Conservation (phyloP, 1,140 invertebrate genomes). For the Chlorops oryzae region DNA sequence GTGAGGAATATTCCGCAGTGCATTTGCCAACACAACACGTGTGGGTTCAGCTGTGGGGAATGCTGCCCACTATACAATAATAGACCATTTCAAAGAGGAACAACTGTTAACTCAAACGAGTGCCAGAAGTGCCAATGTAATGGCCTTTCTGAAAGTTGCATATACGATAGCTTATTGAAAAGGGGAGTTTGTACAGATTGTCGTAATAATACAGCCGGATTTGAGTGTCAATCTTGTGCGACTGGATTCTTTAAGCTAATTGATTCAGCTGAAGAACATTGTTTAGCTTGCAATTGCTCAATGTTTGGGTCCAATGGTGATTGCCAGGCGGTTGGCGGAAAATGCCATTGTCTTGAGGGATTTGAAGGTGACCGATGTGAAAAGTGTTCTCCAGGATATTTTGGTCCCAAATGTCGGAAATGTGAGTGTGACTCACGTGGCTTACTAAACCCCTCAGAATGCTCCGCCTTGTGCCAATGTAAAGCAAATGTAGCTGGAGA, state of each 20-base stretch:
- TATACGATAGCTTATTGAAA: conserved; percentile 69
- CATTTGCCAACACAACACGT: conserved; percentile 83
- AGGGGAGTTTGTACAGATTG: conserved; percentile 93
- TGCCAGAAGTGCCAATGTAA: conserved; percentile 81
- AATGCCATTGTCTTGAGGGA: conserved; percentile 76
- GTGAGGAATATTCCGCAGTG: no score
- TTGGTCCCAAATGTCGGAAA: conserved; percentile 68
- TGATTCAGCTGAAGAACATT: conserved; percentile 64
- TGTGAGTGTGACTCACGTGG: conserved; percentile 80
- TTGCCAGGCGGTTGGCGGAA: conserved; percentile 58
- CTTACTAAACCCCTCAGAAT: conserved; percentile 55
- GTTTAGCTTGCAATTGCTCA: conserved; percentile 74
- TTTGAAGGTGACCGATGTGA: conserved; percentile 79
- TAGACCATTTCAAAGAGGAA: conserved; percentile 62
- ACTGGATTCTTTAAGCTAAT: conserved; percentile 63
- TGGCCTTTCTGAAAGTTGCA: conserved; percentile 77
- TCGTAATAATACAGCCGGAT: conserved; percentile 69
- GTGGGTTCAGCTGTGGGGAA: conserved; percentile 74
- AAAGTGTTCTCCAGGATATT: conserved; percentile 73
- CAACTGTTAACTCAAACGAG: conserved; percentile 55
- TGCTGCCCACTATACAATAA: conserved; percentile 87
- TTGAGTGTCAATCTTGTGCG: conserved; percentile 83
- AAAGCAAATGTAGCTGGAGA: conserved; percentile 77
- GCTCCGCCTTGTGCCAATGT: conserved; percentile 77
- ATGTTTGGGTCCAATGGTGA: conserved; percentile 65